Conservation (phyloP, 2,113 vertebrate genomes). For the Notarius quadriscutis region DNA sequence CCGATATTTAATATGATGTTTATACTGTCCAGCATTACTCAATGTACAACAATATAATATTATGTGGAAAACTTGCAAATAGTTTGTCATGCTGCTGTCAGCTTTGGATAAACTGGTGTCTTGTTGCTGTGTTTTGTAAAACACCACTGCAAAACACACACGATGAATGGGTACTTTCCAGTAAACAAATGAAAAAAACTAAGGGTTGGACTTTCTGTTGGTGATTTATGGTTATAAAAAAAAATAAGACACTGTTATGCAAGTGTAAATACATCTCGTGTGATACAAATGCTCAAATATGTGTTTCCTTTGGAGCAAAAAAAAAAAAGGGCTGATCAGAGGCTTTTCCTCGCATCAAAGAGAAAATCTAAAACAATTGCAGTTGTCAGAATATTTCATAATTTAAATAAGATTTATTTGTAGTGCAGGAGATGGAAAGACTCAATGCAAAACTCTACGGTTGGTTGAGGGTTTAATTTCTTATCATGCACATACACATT, state of each 20-base stretch:
- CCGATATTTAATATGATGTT: neutral
- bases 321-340: neutral
- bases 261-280: neutral
- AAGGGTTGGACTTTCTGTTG: neutral
- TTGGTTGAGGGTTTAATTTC: neutral
- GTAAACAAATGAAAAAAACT: conserved; percentile 24
- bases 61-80: neutral
- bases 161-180: conserved; percentile 7
- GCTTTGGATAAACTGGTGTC: neutral
- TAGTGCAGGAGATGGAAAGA: neutral
- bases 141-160: conserved; percentile 20
- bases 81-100: neutral
- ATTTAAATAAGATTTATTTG: neutral
- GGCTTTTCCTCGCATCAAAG: neutral
- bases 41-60: neutral
- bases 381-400: neutral
- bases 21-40: neutral
- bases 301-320: neutral
- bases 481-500: neutral
- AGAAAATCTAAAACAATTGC: neutral
- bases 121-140: conserved; percentile 20
- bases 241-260: neutral
- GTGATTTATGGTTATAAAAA: neutral
- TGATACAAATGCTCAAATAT: neutral
- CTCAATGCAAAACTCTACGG: neutral